Evolutionary conservation across 2,797 vertebrate species (phyloP).

Genomic region (Trichosurus vulpecula): DNA sequence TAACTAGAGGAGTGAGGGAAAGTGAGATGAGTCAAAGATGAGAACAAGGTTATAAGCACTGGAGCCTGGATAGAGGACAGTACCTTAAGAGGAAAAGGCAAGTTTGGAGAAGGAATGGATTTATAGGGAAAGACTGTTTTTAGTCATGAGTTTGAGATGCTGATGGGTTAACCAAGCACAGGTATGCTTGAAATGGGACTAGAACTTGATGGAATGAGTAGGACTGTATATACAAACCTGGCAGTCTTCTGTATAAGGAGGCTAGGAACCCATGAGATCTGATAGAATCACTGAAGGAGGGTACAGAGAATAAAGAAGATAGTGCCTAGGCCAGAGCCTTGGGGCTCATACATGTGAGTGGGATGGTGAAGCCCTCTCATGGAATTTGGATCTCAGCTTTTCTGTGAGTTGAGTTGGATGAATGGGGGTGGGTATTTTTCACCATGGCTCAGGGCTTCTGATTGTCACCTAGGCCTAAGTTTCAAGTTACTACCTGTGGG

Average conservation of each 20-base stretch:
- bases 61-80: neutral
- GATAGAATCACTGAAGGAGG: neutral
- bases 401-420: too few relatives aligned
- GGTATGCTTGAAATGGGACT: neutral
- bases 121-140: neutral
- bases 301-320: neutral
- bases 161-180: neutral
- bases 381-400: too few relatives aligned
- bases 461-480: too few relatives aligned
- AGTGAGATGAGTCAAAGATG: neutral
- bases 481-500: too few relatives aligned
- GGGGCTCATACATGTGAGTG: neutral
- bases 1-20: neutral
- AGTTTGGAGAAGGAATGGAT: too few relatives aligned
- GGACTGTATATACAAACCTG: neutral
- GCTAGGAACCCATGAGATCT: neutral
- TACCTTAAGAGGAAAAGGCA: neutral
- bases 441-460: too few relatives aligned
- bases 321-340: neutral
- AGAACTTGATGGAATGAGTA: neutral
- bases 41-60: neutral
- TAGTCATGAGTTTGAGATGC: neutral
- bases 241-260: neutral
- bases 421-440: too few relatives aligned
- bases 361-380: too few relatives aligned